Base-by-base conservation (phyloP, 2,888 invertebrate species). In the Volucella inanis region DNA sequence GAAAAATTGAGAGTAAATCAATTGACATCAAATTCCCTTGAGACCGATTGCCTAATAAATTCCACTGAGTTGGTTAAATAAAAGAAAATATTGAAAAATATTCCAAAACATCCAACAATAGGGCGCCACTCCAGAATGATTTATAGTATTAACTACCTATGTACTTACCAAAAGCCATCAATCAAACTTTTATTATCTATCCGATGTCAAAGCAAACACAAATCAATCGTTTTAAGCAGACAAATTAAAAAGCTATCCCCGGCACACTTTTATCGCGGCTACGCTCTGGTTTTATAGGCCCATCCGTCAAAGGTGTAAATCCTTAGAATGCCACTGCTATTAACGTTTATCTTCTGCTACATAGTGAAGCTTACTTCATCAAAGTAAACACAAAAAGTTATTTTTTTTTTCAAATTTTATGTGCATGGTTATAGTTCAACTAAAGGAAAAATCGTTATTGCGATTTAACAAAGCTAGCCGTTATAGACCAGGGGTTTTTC, bases 191-290 rank as follows among this genome's bases (percentile, higher is more conserved):
- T 70, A 64, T 70, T 79, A 49, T 65, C 62, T 52, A 50, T 9
- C 15, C 61, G 43, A 75, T 80, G 80, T 84, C 84, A 80, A 80
- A 84, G 80, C 70, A 84, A 80, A 79, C 65, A 61, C 49, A 43
- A 74, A 41, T 57, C 68, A 15, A 67, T 55, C 64, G 57, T 74
- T 55, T 71, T 14, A 54, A 64, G 12, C 38, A 57, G 62, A 15
- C 55, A 62, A 67, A 72, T 54, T 22, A 15, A 49, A 54, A 55
- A 62, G 47, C 43, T 38, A 77, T 64, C 49, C 54, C 43, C 22
- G n/a, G 31, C 31, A 31, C 31, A 31, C 59, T n/a, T 47, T 65
- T 38, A 39, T 47, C 18, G 52, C 22, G 8, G 52, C 43, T 43
- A 3, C 3, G 8, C 39, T 31, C 18, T 22, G 15, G 18, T 39